Evolutionary conservation across 2,888 invertebrate genomes (phyloP).

Genomic region (Ceriagrion tenellum): DNA sequence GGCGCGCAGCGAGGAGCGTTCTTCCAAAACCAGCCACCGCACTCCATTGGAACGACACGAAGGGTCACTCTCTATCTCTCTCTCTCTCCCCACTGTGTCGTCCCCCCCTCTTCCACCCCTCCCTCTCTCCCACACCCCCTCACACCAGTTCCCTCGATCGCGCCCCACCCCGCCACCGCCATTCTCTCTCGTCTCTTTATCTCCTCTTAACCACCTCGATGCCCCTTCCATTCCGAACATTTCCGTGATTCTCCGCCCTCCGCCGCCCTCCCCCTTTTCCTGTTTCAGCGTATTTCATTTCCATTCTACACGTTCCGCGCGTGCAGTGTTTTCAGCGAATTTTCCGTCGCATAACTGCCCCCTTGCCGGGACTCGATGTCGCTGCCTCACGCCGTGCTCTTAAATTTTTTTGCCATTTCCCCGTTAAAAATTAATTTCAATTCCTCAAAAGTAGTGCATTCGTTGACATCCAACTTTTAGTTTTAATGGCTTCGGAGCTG

Average conservation of each 20-base stretch:
- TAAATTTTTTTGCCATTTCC: not conserved
- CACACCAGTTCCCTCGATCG: not conserved
- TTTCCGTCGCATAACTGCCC: not conserved
- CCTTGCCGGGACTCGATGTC: not conserved
- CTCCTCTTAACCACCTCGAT: not conserved
- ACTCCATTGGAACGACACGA: not conserved
- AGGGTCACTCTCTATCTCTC: not conserved
- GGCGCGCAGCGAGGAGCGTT: too few relatives aligned
- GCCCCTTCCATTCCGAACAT: constrained; percentile 20
- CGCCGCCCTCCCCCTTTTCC: not conserved
- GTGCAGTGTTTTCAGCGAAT: not conserved
- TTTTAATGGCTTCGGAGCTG: not conserved
- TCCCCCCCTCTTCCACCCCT: not conserved
- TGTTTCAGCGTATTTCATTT: not conserved
- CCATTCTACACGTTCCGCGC: not conserved
- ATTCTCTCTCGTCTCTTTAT: not conserved
- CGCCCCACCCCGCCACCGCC: not conserved
- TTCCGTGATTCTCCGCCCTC: not conserved
- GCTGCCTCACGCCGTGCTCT: not conserved
- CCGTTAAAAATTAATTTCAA: not conserved
- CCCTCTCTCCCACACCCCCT: not conserved
- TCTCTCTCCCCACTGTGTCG: not conserved
- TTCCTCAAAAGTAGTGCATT: not conserved
- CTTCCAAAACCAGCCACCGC: not conserved
- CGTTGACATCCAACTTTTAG: not conserved